phyloP scores from a whole-genome alignment of 2,888 invertebrate species.

The Cerastoderma edule region DNA sequence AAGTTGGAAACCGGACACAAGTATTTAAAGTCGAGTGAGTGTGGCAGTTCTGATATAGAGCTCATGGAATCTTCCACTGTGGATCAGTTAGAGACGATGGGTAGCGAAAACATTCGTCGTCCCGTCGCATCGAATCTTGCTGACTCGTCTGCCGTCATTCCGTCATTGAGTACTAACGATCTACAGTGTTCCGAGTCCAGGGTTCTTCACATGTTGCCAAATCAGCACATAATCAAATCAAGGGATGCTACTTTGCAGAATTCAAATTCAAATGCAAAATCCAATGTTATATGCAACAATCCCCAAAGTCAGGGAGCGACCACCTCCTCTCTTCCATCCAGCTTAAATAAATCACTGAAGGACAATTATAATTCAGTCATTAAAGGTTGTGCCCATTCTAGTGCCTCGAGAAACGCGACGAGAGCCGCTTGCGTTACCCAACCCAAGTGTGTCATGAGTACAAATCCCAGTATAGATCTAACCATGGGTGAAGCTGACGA shows the following conservation, averaged over 20 bases:
- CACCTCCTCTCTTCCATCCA: slow-evolving; percentile 12
- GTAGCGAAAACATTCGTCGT: neutral
- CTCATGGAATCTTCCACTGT: slow-evolving; percentile 1
- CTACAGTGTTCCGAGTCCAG: slow-evolving; percentile 43
- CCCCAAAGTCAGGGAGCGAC: neutral
- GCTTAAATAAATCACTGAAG: slow-evolving; percentile 37
- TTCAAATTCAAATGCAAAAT: neutral
- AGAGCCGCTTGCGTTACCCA: neutral
- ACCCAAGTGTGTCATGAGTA: neutral
- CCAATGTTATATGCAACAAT: slow-evolving; percentile 4
- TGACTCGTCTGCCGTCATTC: neutral
- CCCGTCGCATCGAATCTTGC: neutral
- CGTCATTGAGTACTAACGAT: slow-evolving; percentile 11
- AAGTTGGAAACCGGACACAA: slow-evolving; percentile 49
- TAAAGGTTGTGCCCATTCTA: slow-evolving; percentile 25
- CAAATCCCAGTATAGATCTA: slow-evolving; percentile 46
- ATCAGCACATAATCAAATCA: slow-evolving; percentile 25
- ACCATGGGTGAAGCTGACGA: slow-evolving; percentile 32
- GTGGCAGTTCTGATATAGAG: neutral
- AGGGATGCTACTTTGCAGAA: neutral
- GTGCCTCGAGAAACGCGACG: neutral
- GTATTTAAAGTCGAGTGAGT: slow-evolving; percentile 10
- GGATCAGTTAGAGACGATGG: neutral
- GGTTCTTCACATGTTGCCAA: slow-evolving; percentile 46
- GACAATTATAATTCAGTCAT: slow-evolving; percentile 59